Conservation (phyloP, 2,888 invertebrate genomes). For the Eledona agricola region DNA sequence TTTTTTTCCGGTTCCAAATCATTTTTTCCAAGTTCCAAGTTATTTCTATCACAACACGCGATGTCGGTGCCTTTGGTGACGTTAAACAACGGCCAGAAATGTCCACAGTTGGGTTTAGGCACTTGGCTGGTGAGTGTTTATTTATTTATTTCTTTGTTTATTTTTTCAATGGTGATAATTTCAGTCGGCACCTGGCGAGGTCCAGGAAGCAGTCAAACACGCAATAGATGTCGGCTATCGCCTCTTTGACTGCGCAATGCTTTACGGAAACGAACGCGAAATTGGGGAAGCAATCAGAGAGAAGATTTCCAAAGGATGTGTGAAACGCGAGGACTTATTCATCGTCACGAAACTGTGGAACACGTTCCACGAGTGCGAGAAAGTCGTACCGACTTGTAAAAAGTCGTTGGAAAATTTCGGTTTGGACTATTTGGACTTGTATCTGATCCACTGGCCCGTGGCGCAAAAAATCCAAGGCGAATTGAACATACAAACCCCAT, state of each 20-base stretch:
- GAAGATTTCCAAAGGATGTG: conserved; percentile 72
- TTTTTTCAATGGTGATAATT: conserved; percentile 28
- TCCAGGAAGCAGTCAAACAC: conserved; percentile 73
- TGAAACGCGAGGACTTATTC: conserved; percentile 77
- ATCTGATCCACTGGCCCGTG: conserved; percentile 66
- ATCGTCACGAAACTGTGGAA: conserved; percentile 89
- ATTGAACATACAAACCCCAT: conserved; percentile 52
- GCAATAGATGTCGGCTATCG: conserved; percentile 83
- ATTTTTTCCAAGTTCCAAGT: too few species aligned
- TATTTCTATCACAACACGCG: too few species aligned
- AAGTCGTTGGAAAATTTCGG: conserved; percentile 64
- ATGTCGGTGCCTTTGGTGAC: conserved; percentile 63
- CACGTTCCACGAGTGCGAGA: conserved; percentile 81
- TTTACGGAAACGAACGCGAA: conserved; percentile 80
- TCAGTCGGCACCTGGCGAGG: conserved; percentile 74
- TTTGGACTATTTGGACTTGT: conserved; percentile 66
- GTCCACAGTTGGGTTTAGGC: conserved; percentile 79
- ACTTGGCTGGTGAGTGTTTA: conserved; percentile 76
- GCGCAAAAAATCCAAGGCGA: conserved; percentile 48
- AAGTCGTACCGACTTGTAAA: conserved; percentile 57
- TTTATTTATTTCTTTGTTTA: background rate
- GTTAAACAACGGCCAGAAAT: conserved; percentile 70
- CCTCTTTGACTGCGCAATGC: conserved; percentile 79
- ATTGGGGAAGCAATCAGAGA: conserved; percentile 75
- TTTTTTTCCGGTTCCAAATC: too few species aligned